Base-by-base conservation (phyloP, 2,888 invertebrate species). In the Drosophila merina region DNA sequence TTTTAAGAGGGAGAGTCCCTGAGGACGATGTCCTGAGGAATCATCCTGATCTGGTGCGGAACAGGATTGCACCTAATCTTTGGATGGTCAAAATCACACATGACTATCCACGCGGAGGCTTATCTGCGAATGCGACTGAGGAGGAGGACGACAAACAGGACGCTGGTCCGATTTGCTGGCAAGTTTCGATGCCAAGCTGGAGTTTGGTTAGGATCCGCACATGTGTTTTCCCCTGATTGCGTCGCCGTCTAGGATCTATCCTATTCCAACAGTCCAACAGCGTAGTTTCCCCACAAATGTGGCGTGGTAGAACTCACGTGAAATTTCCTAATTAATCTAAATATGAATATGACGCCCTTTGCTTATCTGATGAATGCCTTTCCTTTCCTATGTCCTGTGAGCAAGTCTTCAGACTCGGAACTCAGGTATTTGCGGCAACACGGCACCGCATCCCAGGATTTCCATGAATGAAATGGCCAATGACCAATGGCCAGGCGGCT, bases 281-380 rank as follows among this genome's bases (percentile, higher is more conserved):
- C 73, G 75, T 59, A 49, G 30, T 58, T 54, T 51, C 60, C 55
- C 63, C 80, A 77, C 72, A 50, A 72, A 44, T 10, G 5, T 26
- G 47, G 50, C 57, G 5, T 25, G 42, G 45, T 60, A 28, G 2
- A 25, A 36, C 62, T 66, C 42, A 14, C 14, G 56, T 66, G 55
- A 72, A 78, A 75, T 73, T 83, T 64, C 78, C 86, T 67, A 74
- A 80, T 84, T 80, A 80, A 82, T 82, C 70, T 69, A 74, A 72
- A 57, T 73, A 73, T 73, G 75, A 69, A 77, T 73, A 73, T 78
- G 71, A 74, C 68, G 70, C 68, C 75, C 62, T 47, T 47, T 66
- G 55, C 77, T 76, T 77, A 83, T 86, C 57, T 45, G 56, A 49
- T 31, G 40, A 64, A 25, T 42, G 14, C 44, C 36, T 47, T 20